Base-by-base conservation (phyloP, 2,888 invertebrate species). In the Ormyrus nitidulus region DNA sequence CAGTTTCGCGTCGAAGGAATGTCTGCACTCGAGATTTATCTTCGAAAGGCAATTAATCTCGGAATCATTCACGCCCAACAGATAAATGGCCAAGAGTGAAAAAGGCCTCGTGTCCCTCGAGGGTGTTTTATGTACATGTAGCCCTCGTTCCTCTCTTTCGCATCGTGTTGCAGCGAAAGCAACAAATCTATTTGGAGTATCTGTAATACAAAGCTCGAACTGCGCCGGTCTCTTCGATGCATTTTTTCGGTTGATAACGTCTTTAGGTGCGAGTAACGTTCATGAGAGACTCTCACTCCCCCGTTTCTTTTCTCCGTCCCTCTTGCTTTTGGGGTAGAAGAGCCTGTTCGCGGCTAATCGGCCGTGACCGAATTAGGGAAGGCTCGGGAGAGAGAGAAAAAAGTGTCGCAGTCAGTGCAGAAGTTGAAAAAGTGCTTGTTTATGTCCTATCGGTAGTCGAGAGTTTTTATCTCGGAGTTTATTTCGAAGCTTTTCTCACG, bases 51-150 rank as follows among this genome's bases (percentile, higher is more conserved):
- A 68, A 75, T 75, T 61, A 66, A 58, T 68, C 68, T 59, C 59
- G 10, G 10, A 51, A 68, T 75, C 64, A 54, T 75, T 75, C 75
- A 75, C 75, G 59, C 51, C 34, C 46, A 7, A 11, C 19, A 66
- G 75, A 75, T 61, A 75, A 75, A 59, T 49, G 11, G 49, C 19
- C 68, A 53, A 59, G 75, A 49, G 74, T 75, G 74, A 72, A 72
- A 53, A 44, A 8, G 19, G 19, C 19, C 19, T 19, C 19, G 19
- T 19, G 46, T n/a, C 34, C 51, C 10, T 34, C 5, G 72, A 34
- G 61, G 61, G 19, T 19, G 19, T 19, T 19, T 19, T 19, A 19
- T 19, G 19, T 13, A 19, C 19, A 19, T 7, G 19, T 5, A 49
- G 48, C 61, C 19, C n/a, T 48, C 48, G n/a, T n/a, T 48, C 13